Evolutionary conservation across 2,113 vertebrate species (phyloP), one percentile per base, ranked within the genome.

Genomic region (Anolis carolinensis): DNA sequence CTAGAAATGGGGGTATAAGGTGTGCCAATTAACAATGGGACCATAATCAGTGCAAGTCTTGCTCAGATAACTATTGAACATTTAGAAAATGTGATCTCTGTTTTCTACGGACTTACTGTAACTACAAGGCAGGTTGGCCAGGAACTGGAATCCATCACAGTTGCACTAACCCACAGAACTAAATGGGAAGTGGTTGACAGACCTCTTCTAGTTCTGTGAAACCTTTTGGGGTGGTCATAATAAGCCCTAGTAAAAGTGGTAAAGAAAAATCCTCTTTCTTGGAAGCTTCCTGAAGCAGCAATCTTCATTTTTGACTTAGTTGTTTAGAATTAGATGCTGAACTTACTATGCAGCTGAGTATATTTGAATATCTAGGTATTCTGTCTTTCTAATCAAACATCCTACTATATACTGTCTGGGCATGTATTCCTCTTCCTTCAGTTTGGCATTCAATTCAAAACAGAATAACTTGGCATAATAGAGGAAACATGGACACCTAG

Each of bases 401-500:
- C 71, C 55, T 55, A 55, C 32, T 34, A 52, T 3, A 18, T 0
- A 1, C 20, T 78, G 11, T 14, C 71, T 0, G 0, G 25, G 13
- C 16, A 23, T 77, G 18, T 27, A 2, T 10, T 10, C 10, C 34
- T 11, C 62, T 55, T 50, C 25, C 11, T 2, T 44, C 44, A 27
- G 21, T 72, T 16, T 13, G 55, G 55, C 55, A 59, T 18, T 59
- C 21, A 16, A 39, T 27, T 27, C 44, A 2, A 55, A 72, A 59
- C 4, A 65, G 8, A 4, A 44, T 84, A 25, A 0, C 1, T 44
- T 86, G 72, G 86, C 91, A 89, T 93, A 89, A 78, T 86, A 52
- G 44, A 93, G 92, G 55, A 30, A 94, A 95, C 85, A 92, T 86
- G 88, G 94, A 94, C 94, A 93, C 90, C 94, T 95, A 92, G 94